Base-by-base conservation (phyloP, 2,888 invertebrate genomes). In the Monopis laevigella region DNA sequence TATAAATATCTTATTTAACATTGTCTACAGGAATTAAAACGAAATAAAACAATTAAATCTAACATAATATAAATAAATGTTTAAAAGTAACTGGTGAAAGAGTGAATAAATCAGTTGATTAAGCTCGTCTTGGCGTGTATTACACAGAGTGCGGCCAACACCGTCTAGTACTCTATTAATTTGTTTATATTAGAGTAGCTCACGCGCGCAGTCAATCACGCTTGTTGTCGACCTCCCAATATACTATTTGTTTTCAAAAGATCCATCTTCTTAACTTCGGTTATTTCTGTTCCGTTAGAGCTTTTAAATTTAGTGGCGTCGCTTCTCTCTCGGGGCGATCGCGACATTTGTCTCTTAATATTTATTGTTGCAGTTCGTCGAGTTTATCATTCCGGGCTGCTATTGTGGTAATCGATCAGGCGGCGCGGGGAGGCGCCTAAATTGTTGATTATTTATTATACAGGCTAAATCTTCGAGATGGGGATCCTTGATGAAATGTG, bases 241-340 rank as follows among this genome's bases (percentile, higher is more conserved):
- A 65, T 67, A 66, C 78, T 74, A 80, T 80, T 77, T 77, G 78
- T 80, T 78, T 75, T 71, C 69, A 54, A 74, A 75, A 78, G 78
- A 75, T 78, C 19, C 42, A 36, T 42, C 42, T 42, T 36, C 75
- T 70, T 72, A 77, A 75, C 77, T 75, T 67, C 65, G 67, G 75
- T 77, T 78, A 78, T 80, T 80, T 75, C 72, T 70, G 78, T 78
- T 73, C 78, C 74, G 77, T 78, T 71, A 77, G 73, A 67, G 77
- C 77, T 74, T 75, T 77, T 75, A 80, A 77, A 80, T 80, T 71
- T 73, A 78, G 77, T 80, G 78, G 74, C 77, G 71, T 75, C 74
- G 74, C 75, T 68, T 62, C 70, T 75, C 78, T 67, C 73, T 53
- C 62, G 75, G 73, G 78, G 74, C 73, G 73, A 61, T 67, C 65